These are phyloP conservation scores for Cettia cetti DNA, from an alignment of 2,113 vertebrate genomes.

Conservation along the genomic window DNA sequence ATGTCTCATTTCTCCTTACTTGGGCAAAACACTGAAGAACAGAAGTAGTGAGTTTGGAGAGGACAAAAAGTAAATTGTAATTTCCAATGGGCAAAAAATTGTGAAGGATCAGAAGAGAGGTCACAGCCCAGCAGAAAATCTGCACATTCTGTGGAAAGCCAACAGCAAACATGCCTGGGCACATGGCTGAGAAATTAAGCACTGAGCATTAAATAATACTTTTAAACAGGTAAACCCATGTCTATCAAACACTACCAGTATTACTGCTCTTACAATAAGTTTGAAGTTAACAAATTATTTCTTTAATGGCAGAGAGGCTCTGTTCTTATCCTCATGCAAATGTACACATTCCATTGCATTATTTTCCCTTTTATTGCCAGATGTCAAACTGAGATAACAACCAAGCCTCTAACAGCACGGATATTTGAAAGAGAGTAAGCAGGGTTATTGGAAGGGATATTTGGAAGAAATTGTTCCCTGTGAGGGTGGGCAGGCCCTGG, in stretches of 20 bases:
- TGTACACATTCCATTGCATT: neutral
- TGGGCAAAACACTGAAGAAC: neutral
- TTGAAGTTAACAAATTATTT: neutral
- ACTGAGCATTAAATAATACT: neutral
- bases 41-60: neutral
- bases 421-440: neutral
- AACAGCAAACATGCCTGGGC: neutral
- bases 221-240: neutral
- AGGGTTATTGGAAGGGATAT: neutral
- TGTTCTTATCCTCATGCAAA: neutral
- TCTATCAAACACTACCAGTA: neutral
- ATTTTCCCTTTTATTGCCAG: neutral
- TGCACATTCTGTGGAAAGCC: neutral
- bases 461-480: neutral
- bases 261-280: neutral
- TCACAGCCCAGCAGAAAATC: neutral
- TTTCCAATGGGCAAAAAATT: neutral
- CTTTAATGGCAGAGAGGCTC: neutral
- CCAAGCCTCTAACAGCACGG: neutral
- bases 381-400: neutral
- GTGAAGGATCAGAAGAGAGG: neutral
- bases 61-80: neutral
- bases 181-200: neutral
- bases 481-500: rapidly evolving
- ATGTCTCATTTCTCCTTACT: neutral